phyloP scores from a whole-genome alignment of 2,888 invertebrate genomes.

The Norana najaformis region DNA sequence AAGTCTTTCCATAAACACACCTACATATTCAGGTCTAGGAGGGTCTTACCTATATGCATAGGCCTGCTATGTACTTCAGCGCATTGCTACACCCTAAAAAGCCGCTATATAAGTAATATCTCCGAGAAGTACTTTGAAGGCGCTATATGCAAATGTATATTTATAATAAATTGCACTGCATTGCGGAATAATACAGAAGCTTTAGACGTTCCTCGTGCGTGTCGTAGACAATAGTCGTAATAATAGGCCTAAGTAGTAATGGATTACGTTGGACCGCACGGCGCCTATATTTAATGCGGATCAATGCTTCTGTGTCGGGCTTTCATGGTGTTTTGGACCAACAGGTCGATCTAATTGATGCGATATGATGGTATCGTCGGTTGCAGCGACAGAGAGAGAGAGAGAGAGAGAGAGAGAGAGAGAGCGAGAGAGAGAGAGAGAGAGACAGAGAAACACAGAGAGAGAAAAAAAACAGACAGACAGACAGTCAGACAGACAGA shows the following conservation, averaged over 20 bases:
- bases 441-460: neutral
- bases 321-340: neutral
- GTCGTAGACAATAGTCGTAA: neutral
- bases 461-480: neutral
- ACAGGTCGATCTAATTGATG: neutral
- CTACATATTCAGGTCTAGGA: too few relatives aligned
- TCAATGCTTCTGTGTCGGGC: neutral
- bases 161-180: too few relatives aligned
- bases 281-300: too few relatives aligned
- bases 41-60: too few relatives aligned
- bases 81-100: too few relatives aligned
- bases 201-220: too few relatives aligned
- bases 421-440: neutral
- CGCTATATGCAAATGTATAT: too few relatives aligned
- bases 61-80: too few relatives aligned
- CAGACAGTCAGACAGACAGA: neutral
- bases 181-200: too few relatives aligned
- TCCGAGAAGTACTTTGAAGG: too few relatives aligned
- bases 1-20: too few relatives aligned
- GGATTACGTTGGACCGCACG: neutral
- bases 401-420: neutral
- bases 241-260: neutral
- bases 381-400: neutral
- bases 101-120: too few relatives aligned
- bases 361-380: neutral